Base-by-base conservation (phyloP, 1,140 invertebrate species). In the Nautilus pompilius region DNA sequence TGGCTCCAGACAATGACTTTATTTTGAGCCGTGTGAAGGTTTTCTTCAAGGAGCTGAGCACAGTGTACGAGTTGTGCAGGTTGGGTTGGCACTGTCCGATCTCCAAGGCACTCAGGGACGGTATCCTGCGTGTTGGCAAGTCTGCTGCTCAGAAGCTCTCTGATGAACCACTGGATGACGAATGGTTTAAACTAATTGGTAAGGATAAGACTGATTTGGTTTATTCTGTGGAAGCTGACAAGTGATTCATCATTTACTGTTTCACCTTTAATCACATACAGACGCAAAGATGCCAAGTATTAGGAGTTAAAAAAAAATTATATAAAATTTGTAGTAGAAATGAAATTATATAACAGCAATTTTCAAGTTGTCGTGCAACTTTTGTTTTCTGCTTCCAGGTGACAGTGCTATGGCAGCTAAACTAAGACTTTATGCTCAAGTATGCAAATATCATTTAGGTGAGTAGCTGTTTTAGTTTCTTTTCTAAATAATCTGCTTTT, bases 21-120 rank as follows among this genome's bases (percentile, higher is more conserved):
- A 87, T 98, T 30, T 81, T 93, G 8, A 87, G 87, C 26, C 89
- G 90, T 75, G 89, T 93, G 0, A 88, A 89, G 65, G 86, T 87
- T 1, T 99, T 95, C 85, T 98, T 98, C 85, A 90, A 91, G 58
- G 95, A 98, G 80, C 84, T 98, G 0, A 94, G 92, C 58, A 90
- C 91, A 30, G 90, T 91, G 45, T 98, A 98, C 81, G 95, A 98
- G 85, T 89, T 90, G 70, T 96, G 93, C 82, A 88, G 92, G 65
- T 84, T 98, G 56, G 96, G 96, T 26, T 86, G 90, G 48, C 96
- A 98, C 80, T 90, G 89, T 63, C 92, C 94, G 2, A 90, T 96
- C 17, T 88, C 89, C 1, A 91, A 94, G 76, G 85, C 90, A 28
- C 84, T 91, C 24, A 86, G 90, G 20, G 93, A 97, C 78, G 96